Percentiles rank a stretch among this genome's conserved stretches.
These are phyloP conservation scores for Ptilodon capucinus DNA, from an alignment of 2,888 invertebrate species.

Conservation along the genomic window DNA sequence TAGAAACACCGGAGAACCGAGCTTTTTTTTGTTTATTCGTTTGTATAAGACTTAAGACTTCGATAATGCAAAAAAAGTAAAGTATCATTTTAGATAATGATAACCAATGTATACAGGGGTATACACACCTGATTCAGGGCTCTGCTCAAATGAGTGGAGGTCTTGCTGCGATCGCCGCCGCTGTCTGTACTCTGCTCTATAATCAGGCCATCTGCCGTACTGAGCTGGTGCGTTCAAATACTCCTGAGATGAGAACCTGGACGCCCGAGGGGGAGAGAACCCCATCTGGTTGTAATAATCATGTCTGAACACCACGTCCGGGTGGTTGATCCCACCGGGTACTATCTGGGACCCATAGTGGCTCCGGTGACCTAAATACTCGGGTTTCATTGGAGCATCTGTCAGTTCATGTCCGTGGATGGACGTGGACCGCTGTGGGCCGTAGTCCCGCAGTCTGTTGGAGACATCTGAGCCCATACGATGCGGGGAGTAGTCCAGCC, in stretches of 20 bases:
- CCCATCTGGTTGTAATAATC: slow-evolving; percentile 71
- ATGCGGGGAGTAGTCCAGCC: slow-evolving; percentile 75
- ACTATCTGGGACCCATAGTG: slow-evolving; percentile 71
- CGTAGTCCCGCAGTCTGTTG: slow-evolving; percentile 67
- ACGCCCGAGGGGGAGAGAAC: slow-evolving; percentile 67
- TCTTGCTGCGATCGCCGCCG: slow-evolving; percentile 77
- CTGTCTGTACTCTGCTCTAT: slow-evolving; percentile 71
- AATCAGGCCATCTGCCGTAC: slow-evolving; percentile 72
- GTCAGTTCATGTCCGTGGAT: slow-evolving; percentile 77
- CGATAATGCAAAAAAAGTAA: no score
- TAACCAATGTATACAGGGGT: not conserved
- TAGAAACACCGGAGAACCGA: no score
- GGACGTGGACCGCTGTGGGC: slow-evolving; percentile 73
- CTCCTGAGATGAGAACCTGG: slow-evolving; percentile 77
- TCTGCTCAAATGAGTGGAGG: slow-evolving; percentile 70
- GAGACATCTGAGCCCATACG: slow-evolving; percentile 69
- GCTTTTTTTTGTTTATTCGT: no score
- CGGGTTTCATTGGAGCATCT: slow-evolving; percentile 67
- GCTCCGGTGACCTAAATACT: slow-evolving; percentile 65
- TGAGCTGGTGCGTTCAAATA: slow-evolving; percentile 72
- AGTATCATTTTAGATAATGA: no score
- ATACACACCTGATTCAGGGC: slow-evolving; percentile 69
- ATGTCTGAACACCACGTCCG: slow-evolving; percentile 74
- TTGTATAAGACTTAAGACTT: no score
- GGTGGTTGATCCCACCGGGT: slow-evolving; percentile 66